Conservation (phyloP, 1,140 invertebrate genomes). For the Sycobia sp. region DNA sequence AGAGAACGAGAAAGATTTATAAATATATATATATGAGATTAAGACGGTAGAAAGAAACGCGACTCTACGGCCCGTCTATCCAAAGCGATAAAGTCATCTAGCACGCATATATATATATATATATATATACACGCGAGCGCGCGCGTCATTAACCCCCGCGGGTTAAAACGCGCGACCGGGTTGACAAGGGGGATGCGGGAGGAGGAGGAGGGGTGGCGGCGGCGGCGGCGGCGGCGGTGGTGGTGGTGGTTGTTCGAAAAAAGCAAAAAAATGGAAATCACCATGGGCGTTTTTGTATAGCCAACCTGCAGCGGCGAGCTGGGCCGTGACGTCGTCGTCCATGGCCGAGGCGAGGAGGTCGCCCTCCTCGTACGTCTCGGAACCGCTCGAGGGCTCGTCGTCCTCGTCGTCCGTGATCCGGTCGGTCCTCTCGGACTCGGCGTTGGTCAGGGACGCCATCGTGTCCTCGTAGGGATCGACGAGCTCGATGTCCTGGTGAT, state of each 20-base stretch:
- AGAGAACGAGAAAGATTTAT: too few species aligned
- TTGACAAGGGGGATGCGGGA: too few species aligned
- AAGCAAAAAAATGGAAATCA: conserved; percentile 65
- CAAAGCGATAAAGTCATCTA: too few species aligned
- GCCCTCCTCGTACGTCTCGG: conserved; percentile 73
- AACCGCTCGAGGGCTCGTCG: conserved; percentile 77
- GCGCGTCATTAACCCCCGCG: too few species aligned
- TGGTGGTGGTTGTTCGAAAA: conserved; percentile 38
- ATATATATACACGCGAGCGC: background rate
- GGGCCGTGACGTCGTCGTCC: conserved; percentile 93
- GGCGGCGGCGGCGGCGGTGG: background rate
- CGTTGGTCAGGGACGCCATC: conserved; percentile 52
- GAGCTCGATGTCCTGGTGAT: conserved; percentile 1
- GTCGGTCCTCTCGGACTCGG: conserved; percentile 63
- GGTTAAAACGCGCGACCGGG: too few species aligned
- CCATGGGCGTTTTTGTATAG: conserved; percentile 63
- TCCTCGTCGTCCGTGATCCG: conserved; percentile 78
- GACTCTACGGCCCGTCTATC: too few species aligned
- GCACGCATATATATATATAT: background rate
- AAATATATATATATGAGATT: too few species aligned
- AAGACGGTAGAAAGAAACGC: too few species aligned
- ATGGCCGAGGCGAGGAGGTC: conserved; percentile 81
- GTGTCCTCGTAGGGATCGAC: conserved; percentile 28
- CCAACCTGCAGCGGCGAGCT: conserved; percentile 90
- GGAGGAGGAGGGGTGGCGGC: background rate